Percentiles rank a stretch among this genome's conserved stretches.
phyloP scores from a whole-genome alignment of 2,888 invertebrate species.

The Boloria selene region DNA sequence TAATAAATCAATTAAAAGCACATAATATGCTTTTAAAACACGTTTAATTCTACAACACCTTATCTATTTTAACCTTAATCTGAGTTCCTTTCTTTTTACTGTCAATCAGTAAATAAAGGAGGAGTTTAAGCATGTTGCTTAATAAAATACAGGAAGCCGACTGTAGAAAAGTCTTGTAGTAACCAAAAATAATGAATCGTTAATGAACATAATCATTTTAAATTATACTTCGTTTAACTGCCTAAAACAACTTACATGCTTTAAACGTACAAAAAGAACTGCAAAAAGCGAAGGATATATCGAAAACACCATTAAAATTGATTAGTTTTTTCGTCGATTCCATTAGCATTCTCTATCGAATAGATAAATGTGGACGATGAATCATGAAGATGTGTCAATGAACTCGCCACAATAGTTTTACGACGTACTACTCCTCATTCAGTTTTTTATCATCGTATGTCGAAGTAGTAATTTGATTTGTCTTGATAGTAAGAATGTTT shows the following conservation, averaged over 20 bases:
- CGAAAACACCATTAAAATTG: conserved; percentile 62
- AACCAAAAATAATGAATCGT: no score
- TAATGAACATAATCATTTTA: background rate
- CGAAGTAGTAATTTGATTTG: conserved; percentile 30
- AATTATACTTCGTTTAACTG: conserved; percentile 2
- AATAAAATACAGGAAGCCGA: no score
- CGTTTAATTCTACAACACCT: no score
- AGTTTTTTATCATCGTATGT: conserved; percentile 41
- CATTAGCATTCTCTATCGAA: conserved; percentile 46
- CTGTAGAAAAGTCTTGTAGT: no score
- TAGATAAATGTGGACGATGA: conserved; percentile 61
- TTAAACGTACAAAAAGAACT: conserved; percentile 48
- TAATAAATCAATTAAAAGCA: no score
- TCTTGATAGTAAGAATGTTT: conserved; percentile 25
- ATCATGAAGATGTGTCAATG: conserved; percentile 55
- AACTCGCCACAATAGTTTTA: conserved; percentile 55
- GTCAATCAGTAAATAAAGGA: no score
- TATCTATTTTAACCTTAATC: no score
- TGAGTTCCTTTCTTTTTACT: no score
- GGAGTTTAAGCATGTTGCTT: no score
- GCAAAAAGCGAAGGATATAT: conserved; percentile 63
- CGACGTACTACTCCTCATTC: conserved; percentile 44
- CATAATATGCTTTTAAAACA: no score
- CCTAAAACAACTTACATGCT: conserved; percentile 12
- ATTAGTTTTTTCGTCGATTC: conserved; percentile 57